These are phyloP conservation scores for Byasa hedistus DNA, from an alignment of 2,888 invertebrate genomes.

Conservation along the genomic window DNA sequence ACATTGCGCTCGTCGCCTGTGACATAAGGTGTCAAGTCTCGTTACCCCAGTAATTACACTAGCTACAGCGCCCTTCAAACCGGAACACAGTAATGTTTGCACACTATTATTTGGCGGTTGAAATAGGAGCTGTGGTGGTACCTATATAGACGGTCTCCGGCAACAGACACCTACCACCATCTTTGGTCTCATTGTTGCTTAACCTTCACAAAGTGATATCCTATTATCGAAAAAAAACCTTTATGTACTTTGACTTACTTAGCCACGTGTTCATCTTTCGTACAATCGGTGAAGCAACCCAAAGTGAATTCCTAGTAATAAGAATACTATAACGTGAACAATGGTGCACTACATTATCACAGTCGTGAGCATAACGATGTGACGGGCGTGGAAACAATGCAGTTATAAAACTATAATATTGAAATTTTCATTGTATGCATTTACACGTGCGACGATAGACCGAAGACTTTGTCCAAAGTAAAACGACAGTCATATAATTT, in stretches of 20 bases:
- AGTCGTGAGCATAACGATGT: constrained; percentile 34
- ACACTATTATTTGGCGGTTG: too few relatives aligned
- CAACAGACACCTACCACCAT: too few relatives aligned
- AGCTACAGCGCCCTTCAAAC: too few relatives aligned
- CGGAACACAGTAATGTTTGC: too few relatives aligned
- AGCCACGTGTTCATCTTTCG: neutral
- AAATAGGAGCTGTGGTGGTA: too few relatives aligned
- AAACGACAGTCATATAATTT: neutral
- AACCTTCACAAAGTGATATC: too few relatives aligned
- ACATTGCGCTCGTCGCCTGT: too few relatives aligned
- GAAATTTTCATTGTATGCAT: constrained; percentile 34
- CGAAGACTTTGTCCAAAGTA: neutral
- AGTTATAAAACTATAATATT: constrained; percentile 43
- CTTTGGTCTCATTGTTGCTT: neutral
- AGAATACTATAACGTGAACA: constrained; percentile 28
- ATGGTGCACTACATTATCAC: constrained; percentile 34
- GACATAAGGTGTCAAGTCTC: too few relatives aligned
- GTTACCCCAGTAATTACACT: too few relatives aligned
- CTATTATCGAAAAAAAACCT: too few relatives aligned
- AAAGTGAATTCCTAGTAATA: constrained; percentile 23
- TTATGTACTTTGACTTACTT: neutral
- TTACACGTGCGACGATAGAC: constrained; percentile 42
- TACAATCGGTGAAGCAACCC: constrained; percentile 3
- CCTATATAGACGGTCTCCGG: too few relatives aligned
- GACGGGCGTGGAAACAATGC: constrained; percentile 43